Evolutionary conservation across 2,888 invertebrate genomes (phyloP).

Genomic region (Orgyia antiqua): DNA sequence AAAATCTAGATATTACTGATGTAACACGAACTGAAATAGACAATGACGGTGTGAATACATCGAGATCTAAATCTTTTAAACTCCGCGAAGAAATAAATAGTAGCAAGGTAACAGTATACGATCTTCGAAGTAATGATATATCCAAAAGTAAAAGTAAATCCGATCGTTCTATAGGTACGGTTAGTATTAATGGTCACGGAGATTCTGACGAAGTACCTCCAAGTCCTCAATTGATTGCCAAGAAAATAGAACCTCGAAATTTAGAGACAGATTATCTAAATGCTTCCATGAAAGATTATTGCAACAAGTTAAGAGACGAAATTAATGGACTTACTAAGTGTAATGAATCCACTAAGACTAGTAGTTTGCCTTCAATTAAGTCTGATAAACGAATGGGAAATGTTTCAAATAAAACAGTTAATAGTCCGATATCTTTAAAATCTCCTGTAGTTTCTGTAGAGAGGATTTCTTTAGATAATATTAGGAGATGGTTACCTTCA

Average conservation of each 20-base stretch:
- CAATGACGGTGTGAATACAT: neutral
- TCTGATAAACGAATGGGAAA: neutral
- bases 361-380: neutral
- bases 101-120: conserved; percentile 3
- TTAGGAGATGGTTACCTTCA: conserved; percentile 33
- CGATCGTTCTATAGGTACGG: conserved; percentile 42
- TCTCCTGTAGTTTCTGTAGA: conserved; percentile 26
- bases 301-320: conserved; percentile 34
- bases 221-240: conserved; percentile 23
- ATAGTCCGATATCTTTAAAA: conserved; percentile 7
- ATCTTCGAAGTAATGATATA: neutral
- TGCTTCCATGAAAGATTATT: conserved; percentile 38
- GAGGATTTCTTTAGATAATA: conserved; percentile 32
- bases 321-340: conserved; percentile 15
- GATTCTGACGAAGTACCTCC: conserved; percentile 49
- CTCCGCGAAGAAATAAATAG: neutral
- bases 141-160: conserved; percentile 19
- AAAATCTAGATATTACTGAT: conserved; percentile 19
- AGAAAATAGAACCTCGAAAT: conserved; percentile 35
- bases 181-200: conserved; percentile 55
- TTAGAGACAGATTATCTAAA: conserved; percentile 40
- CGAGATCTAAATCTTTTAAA: neutral
- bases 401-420: conserved; percentile 1
- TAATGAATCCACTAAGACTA: conserved; percentile 2
- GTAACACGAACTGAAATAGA: neutral